Percentiles rank a stretch among this genome's conserved stretches.
These are phyloP conservation scores for Daubentonia madagascariensis DNA, from an alignment of 2,113 vertebrate genomes.

Conservation along the genomic window DNA sequence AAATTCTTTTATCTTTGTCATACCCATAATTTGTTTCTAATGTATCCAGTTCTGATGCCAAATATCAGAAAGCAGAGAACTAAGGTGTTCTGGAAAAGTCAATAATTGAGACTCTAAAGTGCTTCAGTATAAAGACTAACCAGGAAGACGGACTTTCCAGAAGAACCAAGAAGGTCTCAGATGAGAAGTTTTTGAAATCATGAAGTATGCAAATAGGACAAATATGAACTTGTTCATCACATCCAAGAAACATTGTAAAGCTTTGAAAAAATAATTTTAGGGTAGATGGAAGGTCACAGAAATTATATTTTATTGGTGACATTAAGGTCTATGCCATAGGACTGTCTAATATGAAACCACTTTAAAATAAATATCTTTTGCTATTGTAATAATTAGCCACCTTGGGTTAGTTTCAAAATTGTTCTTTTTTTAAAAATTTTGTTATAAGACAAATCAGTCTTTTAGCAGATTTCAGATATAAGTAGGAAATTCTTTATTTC, in stretches of 20 bases:
- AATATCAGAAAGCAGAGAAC: neutral
- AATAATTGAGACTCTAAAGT: neutral
- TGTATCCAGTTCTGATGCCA: neutral
- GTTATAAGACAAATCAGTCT: conserved; percentile 16
- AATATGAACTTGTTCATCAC: neutral
- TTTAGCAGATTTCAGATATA: neutral
- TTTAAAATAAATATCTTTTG: conserved; percentile 8
- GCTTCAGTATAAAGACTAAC: neutral
- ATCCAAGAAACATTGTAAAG: neutral
- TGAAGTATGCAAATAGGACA: neutral
- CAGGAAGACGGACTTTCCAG: neutral
- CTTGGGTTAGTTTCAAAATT: conserved; percentile 35
- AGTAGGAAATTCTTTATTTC: conserved; percentile 30
- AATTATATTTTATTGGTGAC: conserved; percentile 16
- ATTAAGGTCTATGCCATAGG: neutral
- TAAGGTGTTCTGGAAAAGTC: neutral
- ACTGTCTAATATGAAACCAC: neutral
- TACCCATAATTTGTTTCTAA: conserved; percentile 1
- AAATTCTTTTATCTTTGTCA: neutral
- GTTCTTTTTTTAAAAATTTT: neutral
- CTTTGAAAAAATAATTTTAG: conserved; percentile 24
- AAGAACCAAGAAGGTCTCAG: neutral
- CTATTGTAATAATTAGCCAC: neutral
- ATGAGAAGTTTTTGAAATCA: neutral
- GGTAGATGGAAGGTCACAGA: neutral